Evolutionary conservation across 1,140 invertebrate species (phyloP), one percentile per base, ranked within the genome.

Genomic region (Cydia fagiglandana): DNA sequence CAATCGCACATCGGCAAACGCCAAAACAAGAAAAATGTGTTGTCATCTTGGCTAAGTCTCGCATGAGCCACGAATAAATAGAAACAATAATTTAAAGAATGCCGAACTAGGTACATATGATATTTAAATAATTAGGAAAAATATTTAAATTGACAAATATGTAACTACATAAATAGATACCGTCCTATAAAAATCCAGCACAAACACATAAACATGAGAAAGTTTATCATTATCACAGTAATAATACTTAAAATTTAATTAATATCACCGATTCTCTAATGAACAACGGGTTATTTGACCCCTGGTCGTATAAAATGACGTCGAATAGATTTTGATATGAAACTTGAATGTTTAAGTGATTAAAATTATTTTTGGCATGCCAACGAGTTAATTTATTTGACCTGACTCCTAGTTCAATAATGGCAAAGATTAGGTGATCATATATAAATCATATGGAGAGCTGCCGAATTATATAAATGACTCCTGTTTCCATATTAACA

Each of bases 251-350:
- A 41, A 24, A 70, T 70, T 70, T 41, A 70, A 70, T 70, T 70
- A 70, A 41, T 17, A 70, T 17, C 5, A 15, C 30, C 66, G 30
- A 70, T 68, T 17, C 34, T 41, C 66, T 70, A 70, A 70, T 45
- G 66, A 70, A 38, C 30, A 41, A 70, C 66, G 66, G 34, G 66
- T 70, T 70, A 70, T 70, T 34, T 68, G 34, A 41, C 66, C 30
- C 28, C 13, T 34, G 64, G 1, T 70, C 66, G 7, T 41, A 38
- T 70, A 70, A 70, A 70, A 70, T 13, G 64, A 24, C 15, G 13
- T 17, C n/a, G 4, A 38, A 70, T 41, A 17, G 66, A 17, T 70
- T 70, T 41, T 70, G 15, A n/a, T 38, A 38, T 17, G n/a, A 4
- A 68, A 34, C 34, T 68, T 68, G 66, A 70, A 70, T 70, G 66